Evolutionary conservation across 1,140 invertebrate species (phyloP).

Genomic region (Drosophila navojoa): DNA sequence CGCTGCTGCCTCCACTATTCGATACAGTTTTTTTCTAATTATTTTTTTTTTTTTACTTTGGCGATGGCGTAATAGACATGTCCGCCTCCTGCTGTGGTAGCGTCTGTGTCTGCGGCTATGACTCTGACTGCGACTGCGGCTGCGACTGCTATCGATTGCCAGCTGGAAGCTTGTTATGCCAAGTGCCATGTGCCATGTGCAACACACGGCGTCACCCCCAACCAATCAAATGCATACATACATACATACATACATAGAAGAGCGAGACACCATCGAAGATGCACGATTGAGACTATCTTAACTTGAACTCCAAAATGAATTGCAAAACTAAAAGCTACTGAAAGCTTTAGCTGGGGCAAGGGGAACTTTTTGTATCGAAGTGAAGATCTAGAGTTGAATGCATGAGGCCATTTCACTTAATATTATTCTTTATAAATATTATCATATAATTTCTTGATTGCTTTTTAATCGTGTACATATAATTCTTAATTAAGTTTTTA

Average conservation of each 20-base stretch:
- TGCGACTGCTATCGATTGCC: slow-evolving; percentile 42
- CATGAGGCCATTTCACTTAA: too few relatives aligned
- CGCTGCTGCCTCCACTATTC: slow-evolving; percentile 30
- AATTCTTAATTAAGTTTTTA: too few relatives aligned
- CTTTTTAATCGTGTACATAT: too few relatives aligned
- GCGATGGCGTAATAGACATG: slow-evolving; percentile 72
- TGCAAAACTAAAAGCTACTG: background rate
- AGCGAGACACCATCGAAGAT: background rate
- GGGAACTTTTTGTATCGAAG: background rate
- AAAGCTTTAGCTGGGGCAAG: background rate
- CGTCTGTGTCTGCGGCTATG: slow-evolving; percentile 28
- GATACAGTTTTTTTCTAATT: slow-evolving; percentile 41
- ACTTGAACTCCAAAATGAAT: slow-evolving; percentile 21
- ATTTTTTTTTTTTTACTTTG: slow-evolving; percentile 24
- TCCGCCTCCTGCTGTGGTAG: slow-evolving; percentile 44
- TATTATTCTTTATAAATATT: too few relatives aligned
- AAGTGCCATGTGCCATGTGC: slow-evolving; percentile 1
- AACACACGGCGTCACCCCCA: background rate
- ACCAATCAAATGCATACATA: background rate
- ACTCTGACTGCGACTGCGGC: slow-evolving; percentile 22
- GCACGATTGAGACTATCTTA: slow-evolving; percentile 12
- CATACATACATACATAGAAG: background rate
- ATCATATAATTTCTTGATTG: too few relatives aligned
- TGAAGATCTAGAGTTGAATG: background rate
- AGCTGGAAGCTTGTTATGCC: slow-evolving; percentile 48